Base-by-base conservation (phyloP, 2,113 vertebrate species). In the Enhydra lutris region DNA sequence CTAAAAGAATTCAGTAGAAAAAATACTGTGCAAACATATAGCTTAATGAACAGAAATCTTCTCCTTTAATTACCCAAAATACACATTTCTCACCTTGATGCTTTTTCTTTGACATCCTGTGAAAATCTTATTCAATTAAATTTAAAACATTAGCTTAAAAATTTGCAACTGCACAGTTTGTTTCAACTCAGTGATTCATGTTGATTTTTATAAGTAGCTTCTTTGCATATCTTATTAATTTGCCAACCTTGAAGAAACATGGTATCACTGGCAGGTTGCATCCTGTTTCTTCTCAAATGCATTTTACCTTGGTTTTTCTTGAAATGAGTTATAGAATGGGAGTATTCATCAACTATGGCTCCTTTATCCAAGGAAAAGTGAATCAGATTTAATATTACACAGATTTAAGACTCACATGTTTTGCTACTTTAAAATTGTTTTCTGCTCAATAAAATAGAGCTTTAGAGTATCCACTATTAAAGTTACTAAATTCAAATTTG, bases 181-280 rank as follows among this genome's bases (percentile, higher is more conserved):
- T 84, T 92, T 95, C 67, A 95, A 96, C 39, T 81, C 57, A 69
- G 29, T 79, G 50, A 96, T 57, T 96, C 34, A 63, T 59, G 36
- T 14, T 69, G 18, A 89, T 20, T 97, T 97, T 73, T 78, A 2
- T 59, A 95, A 94, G 67, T 93, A 88, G 12, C 0, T 36, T 52
- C 63, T 97, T 74, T 95, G 81, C 90, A 92, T 6, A 91, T 21
- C 96, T 97, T 92, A 84, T 81, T 97, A 97, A 96, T 31, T 45
- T 23, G 69, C 45, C 47, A 91, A 63, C n/a, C 84, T 88, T 92
- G n/a, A 92, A 89, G 65, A 20, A 57, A 83, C 47, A 21, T 34
- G 36, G 2, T 67, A 59, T 79, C 52, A 57, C 59, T 95, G 86
- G 82, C 0, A 97, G 52, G 89, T 8, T 93, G 82, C 15, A 59